Conservation (phyloP, 2,797 vertebrate species). For the Poliocrania exsul region DNA sequence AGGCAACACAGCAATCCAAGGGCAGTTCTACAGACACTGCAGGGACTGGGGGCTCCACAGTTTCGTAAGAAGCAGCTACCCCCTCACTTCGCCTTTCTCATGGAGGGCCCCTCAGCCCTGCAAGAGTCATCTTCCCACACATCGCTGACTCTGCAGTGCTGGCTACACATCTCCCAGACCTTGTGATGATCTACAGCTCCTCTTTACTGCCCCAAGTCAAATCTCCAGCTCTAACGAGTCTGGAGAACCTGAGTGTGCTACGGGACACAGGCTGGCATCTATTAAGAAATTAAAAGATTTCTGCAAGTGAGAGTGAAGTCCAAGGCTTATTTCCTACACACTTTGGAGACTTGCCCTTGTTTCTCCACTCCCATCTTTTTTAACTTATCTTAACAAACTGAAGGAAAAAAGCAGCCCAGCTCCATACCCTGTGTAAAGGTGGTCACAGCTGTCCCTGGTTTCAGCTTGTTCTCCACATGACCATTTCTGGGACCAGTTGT, state of each 20-base stretch:
- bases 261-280: not conserved
- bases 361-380: not conserved
- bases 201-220: not conserved
- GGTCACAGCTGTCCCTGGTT: constrained; percentile 75
- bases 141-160: not conserved
- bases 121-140: not conserved
- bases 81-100: not conserved
- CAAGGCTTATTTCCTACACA: not conserved
- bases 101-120: not conserved
- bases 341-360: not conserved
- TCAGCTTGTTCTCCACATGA: constrained; percentile 89
- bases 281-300: not conserved
- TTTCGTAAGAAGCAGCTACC: not conserved
- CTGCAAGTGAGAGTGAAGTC: not conserved
- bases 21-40: accelerated
- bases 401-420: not conserved
- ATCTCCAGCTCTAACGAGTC: not conserved
- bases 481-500: constrained; percentile 84
- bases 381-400: not conserved
- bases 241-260: not conserved
- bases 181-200: not conserved
- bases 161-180: not conserved
- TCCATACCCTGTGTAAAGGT: constrained; percentile 91
- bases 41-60: accelerated
- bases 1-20: not conserved